A percentile compares a stretch with the other conserved stretches of the same genome.
These are phyloP conservation scores for Gymnoscopelus braueri DNA, from an alignment of 2,797 vertebrate genomes.

Conservation along the genomic window DNA sequence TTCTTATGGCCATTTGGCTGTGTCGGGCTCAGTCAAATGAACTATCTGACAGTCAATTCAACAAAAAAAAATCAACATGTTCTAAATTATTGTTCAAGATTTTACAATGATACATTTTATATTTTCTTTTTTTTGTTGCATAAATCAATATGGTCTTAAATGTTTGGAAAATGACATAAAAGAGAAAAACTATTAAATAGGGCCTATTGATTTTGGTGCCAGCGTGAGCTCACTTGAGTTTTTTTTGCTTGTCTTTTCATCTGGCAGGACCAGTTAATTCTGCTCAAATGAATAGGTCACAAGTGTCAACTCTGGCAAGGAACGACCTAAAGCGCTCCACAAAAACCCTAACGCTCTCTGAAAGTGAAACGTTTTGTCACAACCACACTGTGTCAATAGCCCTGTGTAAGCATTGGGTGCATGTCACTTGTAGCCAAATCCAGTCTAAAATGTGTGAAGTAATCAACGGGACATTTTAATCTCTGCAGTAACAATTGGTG, in stretches of 20 bases:
- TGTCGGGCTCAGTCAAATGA: conserved; percentile 21
- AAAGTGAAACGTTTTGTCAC: conserved; percentile 80
- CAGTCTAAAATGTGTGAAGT: conserved; percentile 27
- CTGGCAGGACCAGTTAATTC: conserved; percentile 82
- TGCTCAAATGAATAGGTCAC: conserved; percentile 80
- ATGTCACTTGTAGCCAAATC: conserved; percentile 32
- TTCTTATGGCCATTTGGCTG: not conserved
- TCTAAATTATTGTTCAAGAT: conserved; percentile 34
- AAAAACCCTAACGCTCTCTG: conserved; percentile 77
- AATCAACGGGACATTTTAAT: conserved; percentile 11
- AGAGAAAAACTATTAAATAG: conserved; percentile 69
- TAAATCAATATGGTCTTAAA: conserved; percentile 68
- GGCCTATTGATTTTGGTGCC: conserved; percentile 80
- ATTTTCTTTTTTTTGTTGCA: conserved; percentile 32
- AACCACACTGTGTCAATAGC: conserved; percentile 69
- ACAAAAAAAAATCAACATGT: conserved; percentile 13
- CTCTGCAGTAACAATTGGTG: not conserved
- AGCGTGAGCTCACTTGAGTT: conserved; percentile 77
- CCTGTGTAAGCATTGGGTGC: conserved; percentile 61
- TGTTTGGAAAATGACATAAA: conserved; percentile 60
- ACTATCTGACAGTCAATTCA: not conserved
- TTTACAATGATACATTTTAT: conserved; percentile 39
- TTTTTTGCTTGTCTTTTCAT: conserved; percentile 82
- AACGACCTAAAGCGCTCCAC: conserved; percentile 75
- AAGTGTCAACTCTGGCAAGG: conserved; percentile 77